A percentile compares a stretch with the other conserved stretches of the same genome.
Conservation (phyloP, 2,888 invertebrate genomes). For the Mythimna albipuncta region DNA sequence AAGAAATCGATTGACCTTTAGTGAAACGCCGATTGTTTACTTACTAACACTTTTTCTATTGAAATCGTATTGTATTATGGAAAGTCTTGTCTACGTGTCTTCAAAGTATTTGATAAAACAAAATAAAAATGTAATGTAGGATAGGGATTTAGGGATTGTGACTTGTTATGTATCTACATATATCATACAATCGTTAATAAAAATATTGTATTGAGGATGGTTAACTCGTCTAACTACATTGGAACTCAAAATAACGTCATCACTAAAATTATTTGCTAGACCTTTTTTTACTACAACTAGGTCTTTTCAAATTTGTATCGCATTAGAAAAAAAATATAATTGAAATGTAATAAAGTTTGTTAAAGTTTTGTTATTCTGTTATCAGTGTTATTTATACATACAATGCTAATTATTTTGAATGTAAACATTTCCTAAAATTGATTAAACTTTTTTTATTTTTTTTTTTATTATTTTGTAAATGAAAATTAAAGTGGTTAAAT, state of each 20-base stretch:
- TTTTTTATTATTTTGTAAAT: too few species aligned
- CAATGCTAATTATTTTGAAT: neutral
- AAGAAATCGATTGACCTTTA: constrained; percentile 66
- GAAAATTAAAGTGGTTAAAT: neutral
- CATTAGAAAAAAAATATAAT: neutral
- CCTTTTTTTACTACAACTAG: neutral
- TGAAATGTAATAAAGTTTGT: neutral
- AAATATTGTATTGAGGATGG: neutral
- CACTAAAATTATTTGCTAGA: constrained; percentile 37
- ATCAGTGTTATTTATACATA: neutral
- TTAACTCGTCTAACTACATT: constrained; percentile 16
- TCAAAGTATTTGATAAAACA: constrained; percentile 19
- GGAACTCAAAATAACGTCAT: constrained; percentile 49
- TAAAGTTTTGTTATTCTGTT: neutral
- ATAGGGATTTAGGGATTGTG: constrained; percentile 12
- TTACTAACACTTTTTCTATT: constrained; percentile 36
- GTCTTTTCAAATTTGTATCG: constrained; percentile 3
- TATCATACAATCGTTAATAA: constrained; percentile 7
- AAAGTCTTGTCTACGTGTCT: constrained; percentile 56
- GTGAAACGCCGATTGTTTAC: constrained; percentile 65
- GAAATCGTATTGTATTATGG: constrained; percentile 25
- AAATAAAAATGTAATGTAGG: constrained; percentile 26
- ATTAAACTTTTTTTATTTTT: neutral
- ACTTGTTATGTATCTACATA: constrained; percentile 11
- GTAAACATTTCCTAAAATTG: neutral